Percentiles rank a stretch among this genome's conserved stretches.
Evolutionary conservation across 2,113 vertebrate genomes (phyloP).

Genomic region (Acinonyx jubatus): DNA sequence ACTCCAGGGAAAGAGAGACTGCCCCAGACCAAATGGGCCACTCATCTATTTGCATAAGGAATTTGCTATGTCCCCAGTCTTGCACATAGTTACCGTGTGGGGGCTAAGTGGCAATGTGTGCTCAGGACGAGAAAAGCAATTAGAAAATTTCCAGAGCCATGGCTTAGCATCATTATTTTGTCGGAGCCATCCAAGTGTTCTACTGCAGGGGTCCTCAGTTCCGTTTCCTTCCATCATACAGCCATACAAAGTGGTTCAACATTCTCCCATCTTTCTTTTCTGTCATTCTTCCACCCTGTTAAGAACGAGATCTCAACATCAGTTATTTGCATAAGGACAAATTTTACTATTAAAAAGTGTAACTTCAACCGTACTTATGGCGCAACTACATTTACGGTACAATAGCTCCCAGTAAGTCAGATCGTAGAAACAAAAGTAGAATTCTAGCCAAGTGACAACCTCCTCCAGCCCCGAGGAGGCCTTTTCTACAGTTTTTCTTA

Average conservation of each 20-base stretch:
- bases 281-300: slow-evolving; percentile 92
- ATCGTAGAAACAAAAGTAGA: slow-evolving; percentile 16
- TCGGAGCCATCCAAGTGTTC: slow-evolving; percentile 89
- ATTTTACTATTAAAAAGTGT: not conserved
- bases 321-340: not conserved
- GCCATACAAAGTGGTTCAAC: slow-evolving; percentile 89
- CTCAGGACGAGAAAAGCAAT: slow-evolving; percentile 93
- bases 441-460: not conserved
- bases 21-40: not conserved
- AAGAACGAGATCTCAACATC: slow-evolving; percentile 23
- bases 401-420: not conserved
- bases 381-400: not conserved
- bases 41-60: not conserved
- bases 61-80: rapidly evolving
- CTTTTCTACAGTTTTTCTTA: not conserved
- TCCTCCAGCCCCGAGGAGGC: not conserved
- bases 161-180: slow-evolving; percentile 90
- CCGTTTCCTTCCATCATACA: slow-evolving; percentile 94
- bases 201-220: slow-evolving; percentile 88
- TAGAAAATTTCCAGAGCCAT: slow-evolving; percentile 94
- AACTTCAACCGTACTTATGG: not conserved
- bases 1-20: not conserved
- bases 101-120: slow-evolving; percentile 84
- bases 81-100: slow-evolving; percentile 86
- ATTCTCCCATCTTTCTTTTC: slow-evolving; percentile 87